These are phyloP conservation scores for Stylophora pistillata DNA, from an alignment of 64 coral and sea anemone genomes.

Conservation along the genomic window DNA sequence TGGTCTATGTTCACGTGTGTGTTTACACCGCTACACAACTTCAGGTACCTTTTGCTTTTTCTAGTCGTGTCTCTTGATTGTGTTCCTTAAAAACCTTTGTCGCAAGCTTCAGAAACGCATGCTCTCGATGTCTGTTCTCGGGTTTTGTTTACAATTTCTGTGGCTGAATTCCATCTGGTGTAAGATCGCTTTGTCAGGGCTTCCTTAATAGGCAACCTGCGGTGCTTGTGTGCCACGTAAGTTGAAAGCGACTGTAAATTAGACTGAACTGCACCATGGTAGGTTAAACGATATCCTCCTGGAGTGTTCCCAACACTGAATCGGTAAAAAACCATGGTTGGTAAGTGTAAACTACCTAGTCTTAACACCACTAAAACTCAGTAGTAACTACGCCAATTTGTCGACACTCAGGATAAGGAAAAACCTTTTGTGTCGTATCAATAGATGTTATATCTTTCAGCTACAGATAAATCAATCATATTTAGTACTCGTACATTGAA, in stretches of 20 bases:
- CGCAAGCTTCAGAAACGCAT: background rate
- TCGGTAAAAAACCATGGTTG: background rate
- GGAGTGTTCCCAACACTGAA: background rate
- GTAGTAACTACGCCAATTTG: background rate
- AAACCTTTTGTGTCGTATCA: no score
- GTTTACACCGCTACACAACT: background rate
- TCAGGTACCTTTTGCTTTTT: background rate
- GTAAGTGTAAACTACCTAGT: background rate
- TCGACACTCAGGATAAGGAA: background rate
- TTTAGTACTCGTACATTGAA: no score
- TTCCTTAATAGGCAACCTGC: conserved; percentile 31
- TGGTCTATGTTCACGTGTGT: background rate
- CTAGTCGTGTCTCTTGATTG: background rate
- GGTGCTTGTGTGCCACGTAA: background rate
- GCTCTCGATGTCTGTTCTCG: background rate
- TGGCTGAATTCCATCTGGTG: conserved; percentile 29
- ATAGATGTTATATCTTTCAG: background rate
- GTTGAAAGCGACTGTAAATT: conserved; percentile 3
- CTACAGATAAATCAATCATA: background rate
- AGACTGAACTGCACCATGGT: background rate
- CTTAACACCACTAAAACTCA: background rate
- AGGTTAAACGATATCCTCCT: background rate
- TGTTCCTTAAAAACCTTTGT: background rate
- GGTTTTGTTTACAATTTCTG: background rate
- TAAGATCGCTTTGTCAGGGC: background rate